Conservation (phyloP, 1,140 invertebrate genomes). For the Drosophila sp. region DNA sequence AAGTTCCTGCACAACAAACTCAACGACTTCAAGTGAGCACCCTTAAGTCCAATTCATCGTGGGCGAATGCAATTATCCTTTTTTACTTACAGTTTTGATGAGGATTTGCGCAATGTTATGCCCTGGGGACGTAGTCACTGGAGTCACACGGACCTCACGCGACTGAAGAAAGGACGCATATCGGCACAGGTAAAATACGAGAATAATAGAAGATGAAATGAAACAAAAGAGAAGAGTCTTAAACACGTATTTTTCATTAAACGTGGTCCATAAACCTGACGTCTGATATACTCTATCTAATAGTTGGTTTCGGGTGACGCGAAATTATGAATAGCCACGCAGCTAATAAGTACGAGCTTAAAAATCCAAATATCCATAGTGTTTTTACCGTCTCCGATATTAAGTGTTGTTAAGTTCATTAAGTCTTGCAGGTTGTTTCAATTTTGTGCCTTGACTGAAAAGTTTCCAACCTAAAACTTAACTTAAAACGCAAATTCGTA, state of each 20-base stretch:
- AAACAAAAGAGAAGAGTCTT: neutral
- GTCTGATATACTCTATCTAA: neutral
- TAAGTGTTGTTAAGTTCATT: too few relatives aligned
- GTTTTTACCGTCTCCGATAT: too few relatives aligned
- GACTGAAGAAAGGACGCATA: conserved; percentile 92
- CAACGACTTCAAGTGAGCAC: conserved; percentile 88
- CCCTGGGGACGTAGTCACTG: conserved; percentile 90
- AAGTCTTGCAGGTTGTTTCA: too few relatives aligned
- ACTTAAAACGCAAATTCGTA: too few relatives aligned
- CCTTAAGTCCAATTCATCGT: conserved; percentile 13
- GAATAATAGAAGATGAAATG: neutral
- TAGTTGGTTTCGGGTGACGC: too few relatives aligned
- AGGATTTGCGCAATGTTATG: conserved; percentile 89
- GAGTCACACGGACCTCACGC: conserved; percentile 93
- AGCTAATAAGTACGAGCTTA: too few relatives aligned
- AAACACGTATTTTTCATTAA: conserved; percentile 28
- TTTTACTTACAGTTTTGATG: conserved; percentile 84
- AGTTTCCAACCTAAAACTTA: too few relatives aligned
- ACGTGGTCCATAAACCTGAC: neutral
- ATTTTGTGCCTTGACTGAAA: too few relatives aligned
- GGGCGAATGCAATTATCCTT: conserved; percentile 51
- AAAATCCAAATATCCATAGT: too few relatives aligned
- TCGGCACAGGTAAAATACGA: conserved; percentile 89
- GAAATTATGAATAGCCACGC: too few relatives aligned
- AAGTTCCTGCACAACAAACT: conserved; percentile 94